Percentiles rank a stretch among this genome's conserved stretches.
Evolutionary conservation across 2,888 invertebrate species (phyloP).

Genomic region (Acronicta alni): DNA sequence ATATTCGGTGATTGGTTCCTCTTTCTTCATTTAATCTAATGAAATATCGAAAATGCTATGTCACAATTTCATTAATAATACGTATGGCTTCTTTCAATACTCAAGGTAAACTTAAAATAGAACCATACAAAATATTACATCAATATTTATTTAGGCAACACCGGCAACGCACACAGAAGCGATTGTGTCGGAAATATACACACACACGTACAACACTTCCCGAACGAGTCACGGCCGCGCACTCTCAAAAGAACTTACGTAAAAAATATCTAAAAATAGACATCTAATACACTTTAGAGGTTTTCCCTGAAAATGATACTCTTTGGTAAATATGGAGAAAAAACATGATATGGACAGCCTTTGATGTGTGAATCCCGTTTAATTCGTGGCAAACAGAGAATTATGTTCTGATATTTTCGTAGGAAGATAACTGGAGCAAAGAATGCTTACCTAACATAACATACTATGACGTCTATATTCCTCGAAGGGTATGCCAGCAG

Average conservation of each 20-base stretch:
- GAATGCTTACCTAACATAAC: too few species aligned
- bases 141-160: constrained; percentile 18
- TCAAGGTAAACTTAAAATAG: constrained; percentile 25
- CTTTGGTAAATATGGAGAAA: constrained; percentile 25
- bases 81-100: neutral
- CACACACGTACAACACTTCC: neutral
- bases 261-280: constrained; percentile 22
- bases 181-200: neutral
- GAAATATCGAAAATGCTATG: too few species aligned
- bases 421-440: too few species aligned
- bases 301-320: constrained; percentile 28
- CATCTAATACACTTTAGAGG: constrained; percentile 18
- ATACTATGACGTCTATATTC: too few species aligned
- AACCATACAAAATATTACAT: constrained; percentile 11
- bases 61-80: neutral
- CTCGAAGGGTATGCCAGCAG: too few species aligned
- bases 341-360: neutral
- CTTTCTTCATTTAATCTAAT: too few species aligned
- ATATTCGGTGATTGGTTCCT: neutral
- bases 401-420: too few species aligned
- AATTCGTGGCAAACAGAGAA: neutral
- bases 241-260: constrained; percentile 5
- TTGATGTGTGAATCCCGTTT: constrained; percentile 24
- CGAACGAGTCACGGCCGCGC: neutral
- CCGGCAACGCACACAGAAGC: neutral